A percentile compares a stretch with the other conserved stretches of the same genome.
phyloP scores from a whole-genome alignment of 2,113 vertebrate genomes.

The Nannobrachium achirus region DNA sequence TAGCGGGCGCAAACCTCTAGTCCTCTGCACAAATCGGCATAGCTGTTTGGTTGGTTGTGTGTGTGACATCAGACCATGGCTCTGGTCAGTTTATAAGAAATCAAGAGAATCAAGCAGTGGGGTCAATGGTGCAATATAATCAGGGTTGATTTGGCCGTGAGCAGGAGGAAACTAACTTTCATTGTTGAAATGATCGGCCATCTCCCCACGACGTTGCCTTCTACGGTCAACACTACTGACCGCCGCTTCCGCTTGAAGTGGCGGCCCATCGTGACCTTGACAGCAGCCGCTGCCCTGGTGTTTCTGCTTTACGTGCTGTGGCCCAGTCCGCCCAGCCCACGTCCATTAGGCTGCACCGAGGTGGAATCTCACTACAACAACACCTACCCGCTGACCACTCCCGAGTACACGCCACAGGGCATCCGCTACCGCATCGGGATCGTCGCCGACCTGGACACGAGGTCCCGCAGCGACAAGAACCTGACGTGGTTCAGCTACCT shows the following conservation, averaged over 20 bases:
- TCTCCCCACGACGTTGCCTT: slow-evolving; percentile 88
- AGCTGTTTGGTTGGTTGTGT: no score
- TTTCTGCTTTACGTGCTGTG: slow-evolving; percentile 80
- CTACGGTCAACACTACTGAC: slow-evolving; percentile 89
- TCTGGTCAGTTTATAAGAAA: no score
- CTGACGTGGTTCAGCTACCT: slow-evolving; percentile 96
- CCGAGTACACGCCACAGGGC: slow-evolving; percentile 84
- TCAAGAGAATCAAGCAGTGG: no score
- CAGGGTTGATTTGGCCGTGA: no score
- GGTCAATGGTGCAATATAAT: no score
- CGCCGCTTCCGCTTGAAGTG: slow-evolving; percentile 93
- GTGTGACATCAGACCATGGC: no score
- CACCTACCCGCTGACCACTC: slow-evolving; percentile 90
- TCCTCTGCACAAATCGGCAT: no score
- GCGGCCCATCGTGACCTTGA: slow-evolving; percentile 84
- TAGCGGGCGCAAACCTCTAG: no score
- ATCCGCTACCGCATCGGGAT: slow-evolving; percentile 89
- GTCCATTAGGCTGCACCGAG: neutral
- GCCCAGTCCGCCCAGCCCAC: slow-evolving; percentile 8
- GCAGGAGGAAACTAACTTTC: no score
- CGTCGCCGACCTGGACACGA: slow-evolving; percentile 92
- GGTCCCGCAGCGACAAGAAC: slow-evolving; percentile 78
- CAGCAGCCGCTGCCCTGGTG: slow-evolving; percentile 66
- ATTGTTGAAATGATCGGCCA: no score
- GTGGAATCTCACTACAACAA: slow-evolving; percentile 81